phyloP scores from a whole-genome alignment of 2,888 invertebrate species.

The Neelides folsomi region DNA sequence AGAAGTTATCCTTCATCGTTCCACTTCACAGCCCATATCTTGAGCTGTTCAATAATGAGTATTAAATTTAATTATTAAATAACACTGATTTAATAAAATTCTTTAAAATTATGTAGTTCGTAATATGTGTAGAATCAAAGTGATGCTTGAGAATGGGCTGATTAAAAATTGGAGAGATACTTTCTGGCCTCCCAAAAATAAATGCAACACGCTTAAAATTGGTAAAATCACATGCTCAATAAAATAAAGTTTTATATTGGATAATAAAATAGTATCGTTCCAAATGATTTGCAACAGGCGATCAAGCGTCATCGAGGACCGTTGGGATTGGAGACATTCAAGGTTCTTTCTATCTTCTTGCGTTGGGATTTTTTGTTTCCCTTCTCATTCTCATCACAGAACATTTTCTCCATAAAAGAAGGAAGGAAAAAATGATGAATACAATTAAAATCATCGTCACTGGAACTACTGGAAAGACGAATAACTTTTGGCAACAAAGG shows the following conservation, averaged over 20 bases:
- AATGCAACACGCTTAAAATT: conserved; percentile 46
- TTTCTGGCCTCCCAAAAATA: conserved; percentile 62
- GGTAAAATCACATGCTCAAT: too few species aligned
- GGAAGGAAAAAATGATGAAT: conserved; percentile 39
- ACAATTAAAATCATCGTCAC: conserved; percentile 44
- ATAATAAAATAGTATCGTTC: too few species aligned
- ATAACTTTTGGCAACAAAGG: conserved; percentile 20
- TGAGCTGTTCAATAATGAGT: conserved; percentile 63
- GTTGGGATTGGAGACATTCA: conserved; percentile 85
- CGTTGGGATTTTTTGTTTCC: conserved; percentile 50
- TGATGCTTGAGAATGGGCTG: conserved; percentile 71
- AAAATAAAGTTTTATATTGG: too few species aligned
- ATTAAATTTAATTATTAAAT: conserved; percentile 37
- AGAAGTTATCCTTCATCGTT: conserved; percentile 63
- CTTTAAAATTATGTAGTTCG: neutral
- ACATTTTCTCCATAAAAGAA: conserved; percentile 40
- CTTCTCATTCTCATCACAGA: conserved; percentile 42
- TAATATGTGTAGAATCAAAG: conserved; percentile 49
- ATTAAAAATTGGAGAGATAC: conserved; percentile 67
- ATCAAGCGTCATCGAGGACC: conserved; percentile 60
- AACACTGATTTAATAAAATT: neutral
- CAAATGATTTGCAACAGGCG: conserved; percentile 40
- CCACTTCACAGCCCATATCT: conserved; percentile 64
- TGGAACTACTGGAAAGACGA: neutral
- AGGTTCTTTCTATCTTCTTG: conserved; percentile 73